Evolutionary conservation across 2,797 vertebrate species (phyloP).

Genomic region (Euthynnus affinis): DNA sequence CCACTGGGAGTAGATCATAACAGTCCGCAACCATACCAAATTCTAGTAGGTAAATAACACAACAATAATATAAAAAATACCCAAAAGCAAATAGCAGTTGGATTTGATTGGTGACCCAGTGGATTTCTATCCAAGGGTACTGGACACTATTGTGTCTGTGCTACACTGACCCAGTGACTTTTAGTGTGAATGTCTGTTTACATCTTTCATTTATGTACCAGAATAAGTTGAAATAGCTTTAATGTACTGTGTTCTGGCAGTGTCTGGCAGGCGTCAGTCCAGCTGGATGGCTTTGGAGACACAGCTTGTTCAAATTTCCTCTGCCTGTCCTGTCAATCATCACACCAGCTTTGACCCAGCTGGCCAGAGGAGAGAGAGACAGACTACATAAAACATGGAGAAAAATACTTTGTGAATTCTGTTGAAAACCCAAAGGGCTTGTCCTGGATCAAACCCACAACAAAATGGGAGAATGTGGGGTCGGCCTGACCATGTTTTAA

Average conservation of each 20-base stretch:
- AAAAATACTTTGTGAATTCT: not conserved
- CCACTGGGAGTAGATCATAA: too few relatives aligned
- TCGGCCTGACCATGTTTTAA: slow-evolving; percentile 20
- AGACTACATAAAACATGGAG: not conserved
- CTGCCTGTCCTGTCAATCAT: slow-evolving; percentile 6
- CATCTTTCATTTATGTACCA: not conserved
- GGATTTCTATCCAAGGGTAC: not conserved
- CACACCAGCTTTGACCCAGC: slow-evolving; percentile 2
- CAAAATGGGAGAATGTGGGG: slow-evolving; percentile 17
- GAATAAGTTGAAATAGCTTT: not conserved
- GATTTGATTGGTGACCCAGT: not conserved
- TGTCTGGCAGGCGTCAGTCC: not conserved
- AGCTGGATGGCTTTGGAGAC: slow-evolving; percentile 7
- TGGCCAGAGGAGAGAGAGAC: slow-evolving; percentile 9
- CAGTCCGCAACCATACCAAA: not conserved
- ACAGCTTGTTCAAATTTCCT: slow-evolving; percentile 29
- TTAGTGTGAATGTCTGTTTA: not conserved
- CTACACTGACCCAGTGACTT: not conserved
- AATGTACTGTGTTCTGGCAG: not conserved
- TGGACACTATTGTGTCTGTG: not conserved
- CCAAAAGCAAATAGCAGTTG: not conserved
- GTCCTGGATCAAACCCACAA: slow-evolving; percentile 34
- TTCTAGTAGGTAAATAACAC: not conserved
- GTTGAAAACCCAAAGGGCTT: slow-evolving; percentile 20
- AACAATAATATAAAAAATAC: not conserved